A percentile compares a stretch with the other conserved stretches of the same genome.
These are phyloP conservation scores for Drosophila virilis DNA, from an alignment of 1,140 invertebrate genomes.

Conservation along the genomic window DNA sequence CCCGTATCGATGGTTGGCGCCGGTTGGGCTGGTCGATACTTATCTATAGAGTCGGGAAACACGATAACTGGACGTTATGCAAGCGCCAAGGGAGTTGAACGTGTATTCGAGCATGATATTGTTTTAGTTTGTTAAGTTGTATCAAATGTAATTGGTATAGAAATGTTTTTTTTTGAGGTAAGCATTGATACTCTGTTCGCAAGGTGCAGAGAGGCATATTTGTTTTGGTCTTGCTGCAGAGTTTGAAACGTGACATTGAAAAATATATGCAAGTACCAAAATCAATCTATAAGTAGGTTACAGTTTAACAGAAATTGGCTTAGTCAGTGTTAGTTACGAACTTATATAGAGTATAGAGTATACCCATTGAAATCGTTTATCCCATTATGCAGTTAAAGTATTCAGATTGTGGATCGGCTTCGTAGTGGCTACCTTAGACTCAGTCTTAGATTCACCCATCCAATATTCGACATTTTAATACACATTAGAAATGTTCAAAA, in stretches of 20 bases:
- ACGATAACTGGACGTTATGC: constrained; percentile 72
- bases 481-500: no score
- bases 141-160: not conserved
- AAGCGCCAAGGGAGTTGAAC: constrained; percentile 56
- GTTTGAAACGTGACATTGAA: no score
- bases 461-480: not conserved
- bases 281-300: no score
- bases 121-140: constrained; percentile 66
- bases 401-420: no score
- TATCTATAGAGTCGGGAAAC: constrained; percentile 57
- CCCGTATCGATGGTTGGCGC: constrained; percentile 7
- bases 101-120: constrained; percentile 47
- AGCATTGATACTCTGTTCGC: not conserved
- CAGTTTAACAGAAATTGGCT: no score
- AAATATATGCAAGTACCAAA: no score
- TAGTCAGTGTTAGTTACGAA: no score
- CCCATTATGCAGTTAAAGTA: no score
- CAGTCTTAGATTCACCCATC: not conserved
- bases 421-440: no score
- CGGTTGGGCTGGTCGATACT: not conserved
- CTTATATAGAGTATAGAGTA: no score
- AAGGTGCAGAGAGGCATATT: not conserved
- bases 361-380: no score
- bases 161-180: not conserved
- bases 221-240: no score